Evolutionary conservation across 2,888 invertebrate species (phyloP).

Genomic region (Pecten maximus): DNA sequence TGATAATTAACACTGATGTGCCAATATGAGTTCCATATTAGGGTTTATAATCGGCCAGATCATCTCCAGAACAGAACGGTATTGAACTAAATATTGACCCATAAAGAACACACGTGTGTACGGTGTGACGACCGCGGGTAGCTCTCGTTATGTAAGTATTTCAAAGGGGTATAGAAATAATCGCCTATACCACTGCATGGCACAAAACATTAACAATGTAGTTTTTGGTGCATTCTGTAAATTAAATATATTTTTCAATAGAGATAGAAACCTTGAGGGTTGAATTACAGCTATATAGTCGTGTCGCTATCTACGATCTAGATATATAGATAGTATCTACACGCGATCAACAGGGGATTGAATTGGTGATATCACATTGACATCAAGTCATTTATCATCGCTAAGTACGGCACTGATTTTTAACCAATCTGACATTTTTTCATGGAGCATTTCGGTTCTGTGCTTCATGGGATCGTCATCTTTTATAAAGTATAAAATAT

Average conservation of each 20-base stretch:
- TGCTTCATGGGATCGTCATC: too few species aligned
- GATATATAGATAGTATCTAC: background rate
- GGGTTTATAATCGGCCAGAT: too few species aligned
- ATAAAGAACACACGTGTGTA: too few species aligned
- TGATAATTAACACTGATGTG: too few species aligned
- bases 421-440: too few species aligned
- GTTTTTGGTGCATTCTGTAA: background rate
- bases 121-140: background rate
- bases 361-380: background rate
- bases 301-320: background rate
- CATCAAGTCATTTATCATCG: background rate
- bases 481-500: too few species aligned
- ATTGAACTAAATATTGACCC: too few species aligned
- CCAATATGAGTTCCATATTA: too few species aligned
- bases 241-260: background rate
- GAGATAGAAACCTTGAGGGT: background rate
- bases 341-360: background rate
- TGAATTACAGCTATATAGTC: background rate
- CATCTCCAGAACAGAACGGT: too few species aligned
- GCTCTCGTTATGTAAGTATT: background rate
- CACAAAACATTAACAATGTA: background rate
- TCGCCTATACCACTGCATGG: background rate
- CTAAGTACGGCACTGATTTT: background rate
- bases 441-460: too few species aligned
- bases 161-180: background rate